Evolutionary conservation across 2,113 vertebrate species (phyloP), one percentile per base, ranked within the genome.

Genomic region (Phocoena sinus): DNA sequence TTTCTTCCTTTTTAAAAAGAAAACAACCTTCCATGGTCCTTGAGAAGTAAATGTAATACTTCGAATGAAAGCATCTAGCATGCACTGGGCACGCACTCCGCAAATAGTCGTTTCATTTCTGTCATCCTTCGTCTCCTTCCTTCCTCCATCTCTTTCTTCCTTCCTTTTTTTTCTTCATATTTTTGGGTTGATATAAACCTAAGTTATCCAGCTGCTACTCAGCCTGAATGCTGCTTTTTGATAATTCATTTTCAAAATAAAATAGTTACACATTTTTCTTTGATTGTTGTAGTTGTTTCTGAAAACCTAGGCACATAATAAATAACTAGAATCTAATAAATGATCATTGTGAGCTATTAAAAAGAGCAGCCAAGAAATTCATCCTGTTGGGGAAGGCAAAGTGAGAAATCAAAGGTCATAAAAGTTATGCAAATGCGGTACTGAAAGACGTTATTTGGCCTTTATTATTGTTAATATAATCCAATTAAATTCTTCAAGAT

Each of bases 241-340:
- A 21, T 79, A 79, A 67, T 73, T 89, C 15, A 53, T 41, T 74
- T 97, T 79, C 13, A 89, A 53, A 82, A 50, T 74, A 36, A 88
- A 38, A n/a, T 20, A 25, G 38, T 31, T 58, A 26, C 21, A 36
- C 21, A 58, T 58, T 38, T 58, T 82, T 94, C 41, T 60, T 81
- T 47, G 20, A 23, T 93, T 62, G 11, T n/a, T 88, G 3, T 60
- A 20, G 13, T 26, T 93, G 33, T 68, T 87, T 28, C 44, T 58
- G 23, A 91, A 95, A 95, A 60, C 1, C 3, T 53, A 77, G 15
- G 17, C 8, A 62, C 17, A 44, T 47, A 82, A 71, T 71, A 77
- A 96, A 71, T 85, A 14, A 82, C 15, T 28, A 28, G 89, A 71
- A 77, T 65, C 84, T 87, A 92, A 71, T 74, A 70, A 67, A 76